phyloP scores from a whole-genome alignment of 2,888 invertebrate genomes.

The Phalangium opilio region DNA sequence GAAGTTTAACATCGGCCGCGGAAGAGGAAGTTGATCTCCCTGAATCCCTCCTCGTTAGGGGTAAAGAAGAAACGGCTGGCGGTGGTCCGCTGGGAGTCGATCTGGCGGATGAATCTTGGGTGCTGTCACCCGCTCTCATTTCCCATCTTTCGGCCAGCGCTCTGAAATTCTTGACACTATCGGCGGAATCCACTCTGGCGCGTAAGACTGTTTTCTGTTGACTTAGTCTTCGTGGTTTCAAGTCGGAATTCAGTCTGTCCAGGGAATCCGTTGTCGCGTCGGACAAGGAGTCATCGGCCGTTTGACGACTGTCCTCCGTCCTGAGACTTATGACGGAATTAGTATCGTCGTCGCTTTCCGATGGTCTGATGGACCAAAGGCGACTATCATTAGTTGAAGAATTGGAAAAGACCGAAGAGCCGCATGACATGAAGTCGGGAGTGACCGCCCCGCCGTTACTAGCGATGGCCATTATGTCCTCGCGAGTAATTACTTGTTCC shows the following conservation, averaged over 20 bases:
- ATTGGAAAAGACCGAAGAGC: too few species aligned
- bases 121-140: slow-evolving; percentile 23
- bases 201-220: slow-evolving; percentile 19
- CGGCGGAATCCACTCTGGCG: slow-evolving; percentile 11
- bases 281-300: slow-evolving; percentile 12
- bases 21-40: slow-evolving; percentile 2
- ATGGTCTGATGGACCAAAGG: too few species aligned
- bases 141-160: slow-evolving; percentile 31
- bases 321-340: slow-evolving; percentile 18
- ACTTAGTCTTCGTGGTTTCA: slow-evolving; percentile 17
- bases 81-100: neutral
- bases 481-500: too few species aligned
- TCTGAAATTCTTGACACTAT: slow-evolving; percentile 26
- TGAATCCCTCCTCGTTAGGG: slow-evolving; percentile 5
- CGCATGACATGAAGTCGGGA: too few species aligned
- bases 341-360: slow-evolving; percentile 12
- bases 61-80: neutral
- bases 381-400: too few species aligned
- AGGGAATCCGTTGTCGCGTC: slow-evolving; percentile 14
- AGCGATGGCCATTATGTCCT: too few species aligned
- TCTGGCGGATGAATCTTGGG: slow-evolving; percentile 10
- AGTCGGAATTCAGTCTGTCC: slow-evolving; percentile 11
- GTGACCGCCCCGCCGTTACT: too few species aligned
- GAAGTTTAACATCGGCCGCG: slow-evolving; percentile 2
- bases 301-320: slow-evolving; percentile 22